A percentile compares a stretch with the other conserved stretches of the same genome.
Evolutionary conservation across 2,797 vertebrate species (phyloP).

Genomic region (Xenops minutus): DNA sequence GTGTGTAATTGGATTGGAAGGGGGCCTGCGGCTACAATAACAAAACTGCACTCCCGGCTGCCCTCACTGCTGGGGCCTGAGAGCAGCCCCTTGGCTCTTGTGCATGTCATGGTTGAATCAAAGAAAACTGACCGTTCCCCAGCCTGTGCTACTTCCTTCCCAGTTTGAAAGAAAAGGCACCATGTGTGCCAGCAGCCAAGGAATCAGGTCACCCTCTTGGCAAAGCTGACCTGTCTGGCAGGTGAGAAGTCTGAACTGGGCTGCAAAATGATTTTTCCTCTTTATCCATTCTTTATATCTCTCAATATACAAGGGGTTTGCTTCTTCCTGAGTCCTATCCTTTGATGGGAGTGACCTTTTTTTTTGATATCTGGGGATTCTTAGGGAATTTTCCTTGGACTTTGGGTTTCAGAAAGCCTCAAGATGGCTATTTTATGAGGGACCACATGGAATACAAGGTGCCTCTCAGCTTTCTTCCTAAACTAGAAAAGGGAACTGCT

Average conservation of each 20-base stretch:
- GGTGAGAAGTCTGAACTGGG: neutral
- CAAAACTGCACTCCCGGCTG: conserved; percentile 19
- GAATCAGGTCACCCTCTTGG: neutral
- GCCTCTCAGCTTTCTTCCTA: neutral
- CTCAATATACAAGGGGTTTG: neutral
- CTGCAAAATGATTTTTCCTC: neutral
- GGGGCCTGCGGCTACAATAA: conserved; percentile 23
- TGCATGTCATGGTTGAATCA: neutral
- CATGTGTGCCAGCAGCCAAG: neutral
- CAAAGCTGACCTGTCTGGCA: neutral
- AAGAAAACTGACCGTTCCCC: neutral
- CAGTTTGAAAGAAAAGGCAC: neutral
- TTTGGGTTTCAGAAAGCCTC: neutral
- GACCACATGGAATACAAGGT: accelerated
- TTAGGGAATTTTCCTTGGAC: neutral
- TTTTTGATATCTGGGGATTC: neutral
- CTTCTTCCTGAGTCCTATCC: neutral
- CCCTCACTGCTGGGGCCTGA: neutral
- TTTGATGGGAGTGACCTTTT: neutral
- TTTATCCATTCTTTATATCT: neutral
- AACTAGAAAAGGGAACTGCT: neutral
- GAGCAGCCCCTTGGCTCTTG: conserved; percentile 37
- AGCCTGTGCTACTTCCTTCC: neutral
- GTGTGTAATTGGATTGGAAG: conserved; percentile 65
- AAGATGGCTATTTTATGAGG: neutral